These are phyloP conservation scores for Mylabris sibirica DNA, from an alignment of 2,888 invertebrate genomes.

Conservation along the genomic window DNA sequence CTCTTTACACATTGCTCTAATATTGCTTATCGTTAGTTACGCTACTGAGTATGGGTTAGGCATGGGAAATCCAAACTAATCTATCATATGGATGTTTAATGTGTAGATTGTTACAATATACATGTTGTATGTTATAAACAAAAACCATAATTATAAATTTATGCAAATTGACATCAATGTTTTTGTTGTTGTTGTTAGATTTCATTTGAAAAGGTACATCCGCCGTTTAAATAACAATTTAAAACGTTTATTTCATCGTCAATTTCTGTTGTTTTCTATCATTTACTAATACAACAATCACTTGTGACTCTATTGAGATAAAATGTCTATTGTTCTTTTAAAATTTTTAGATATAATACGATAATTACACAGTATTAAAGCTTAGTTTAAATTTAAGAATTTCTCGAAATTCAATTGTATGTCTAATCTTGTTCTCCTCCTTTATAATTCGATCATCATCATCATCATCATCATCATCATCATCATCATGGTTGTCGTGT, in stretches of 20 bases:
- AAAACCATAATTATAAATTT: constrained; percentile 41
- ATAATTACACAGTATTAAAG: background rate
- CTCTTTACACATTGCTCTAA: too few species aligned
- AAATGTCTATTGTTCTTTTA: background rate
- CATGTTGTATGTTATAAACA: constrained; percentile 24
- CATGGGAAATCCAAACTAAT: constrained; percentile 34
- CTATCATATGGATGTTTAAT: constrained; percentile 34
- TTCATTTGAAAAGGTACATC: constrained; percentile 27
- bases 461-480: too few species aligned
- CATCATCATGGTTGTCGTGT: background rate
- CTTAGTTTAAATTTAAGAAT: background rate
- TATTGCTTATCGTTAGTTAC: too few species aligned
- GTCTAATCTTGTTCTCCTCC: background rate
- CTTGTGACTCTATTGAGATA: background rate
- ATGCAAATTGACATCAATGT: constrained; percentile 40
- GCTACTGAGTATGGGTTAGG: too few species aligned
- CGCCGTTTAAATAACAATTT: constrained; percentile 33
- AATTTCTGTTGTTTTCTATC: background rate
- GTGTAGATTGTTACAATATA: constrained; percentile 25
- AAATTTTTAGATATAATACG: background rate
- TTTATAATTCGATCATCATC: too few species aligned
- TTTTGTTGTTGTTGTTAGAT: constrained; percentile 12
- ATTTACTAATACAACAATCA: background rate
- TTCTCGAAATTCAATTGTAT: background rate
- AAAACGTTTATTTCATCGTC: constrained; percentile 27